These are phyloP conservation scores for Nothocercus nigrocapillus DNA, from an alignment of 2,113 vertebrate species.

Conservation along the genomic window DNA sequence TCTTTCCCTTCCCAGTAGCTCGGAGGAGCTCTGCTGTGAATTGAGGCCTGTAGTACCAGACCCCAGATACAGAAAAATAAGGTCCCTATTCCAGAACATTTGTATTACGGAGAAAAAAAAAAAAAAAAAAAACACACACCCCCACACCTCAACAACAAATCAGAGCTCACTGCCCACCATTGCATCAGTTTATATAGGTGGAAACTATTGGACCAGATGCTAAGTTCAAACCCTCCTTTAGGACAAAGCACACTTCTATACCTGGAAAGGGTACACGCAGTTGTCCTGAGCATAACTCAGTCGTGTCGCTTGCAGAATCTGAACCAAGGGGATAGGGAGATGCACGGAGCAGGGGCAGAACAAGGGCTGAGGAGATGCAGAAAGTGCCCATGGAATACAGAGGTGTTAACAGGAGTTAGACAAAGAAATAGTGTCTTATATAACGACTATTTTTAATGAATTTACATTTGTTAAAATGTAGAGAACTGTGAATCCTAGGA, in stretches of 20 bases:
- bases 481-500: background rate
- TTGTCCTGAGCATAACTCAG: background rate
- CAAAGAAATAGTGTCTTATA: background rate
- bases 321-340: background rate
- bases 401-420: background rate
- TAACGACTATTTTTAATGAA: background rate
- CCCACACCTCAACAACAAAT: background rate
- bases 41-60: background rate
- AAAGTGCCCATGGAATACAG: fast-evolving
- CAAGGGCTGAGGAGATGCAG: fast-evolving
- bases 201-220: background rate
- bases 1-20: background rate
- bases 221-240: background rate
- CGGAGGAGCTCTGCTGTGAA: background rate
- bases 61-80: background rate
- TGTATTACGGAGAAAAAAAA: background rate
- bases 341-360: fast-evolving
- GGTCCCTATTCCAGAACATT: background rate
- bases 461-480: background rate
- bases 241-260: background rate
- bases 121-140: background rate
- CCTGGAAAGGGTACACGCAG: background rate
- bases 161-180: background rate
- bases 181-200: background rate
- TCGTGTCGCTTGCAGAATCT: background rate